Evolutionary conservation across 2,113 vertebrate genomes (phyloP), one percentile per base, ranked within the genome.

Genomic region (Dolichallabes microphthalmus): DNA sequence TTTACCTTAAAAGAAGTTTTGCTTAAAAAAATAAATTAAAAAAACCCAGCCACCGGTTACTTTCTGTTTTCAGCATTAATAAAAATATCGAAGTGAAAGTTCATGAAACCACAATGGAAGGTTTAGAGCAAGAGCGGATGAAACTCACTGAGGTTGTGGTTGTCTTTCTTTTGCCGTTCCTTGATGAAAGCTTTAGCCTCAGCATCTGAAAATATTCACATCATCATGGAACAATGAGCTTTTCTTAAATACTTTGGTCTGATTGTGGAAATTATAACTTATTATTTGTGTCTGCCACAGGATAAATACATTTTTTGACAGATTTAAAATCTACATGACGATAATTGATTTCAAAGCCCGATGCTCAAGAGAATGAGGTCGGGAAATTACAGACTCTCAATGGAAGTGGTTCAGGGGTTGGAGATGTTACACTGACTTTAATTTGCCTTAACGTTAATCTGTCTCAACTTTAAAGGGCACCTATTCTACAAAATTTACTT

Each of bases 91-190:
- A 35, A 64, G n/a, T 19, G 27, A 77, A 78, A 27, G 45, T 69
- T 55, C 4, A 3, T 45, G 45, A 45, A 57, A 80, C 3, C 14
- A 69, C 68, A 30, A 12, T 14, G 19, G 20, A 60, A 83, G 52
- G 32, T 9, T n/a, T 30, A 6, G 35, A 55, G 61, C 52, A 2
- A 32, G 63, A 25, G 15, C 22, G n/a, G 64, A 52, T 25, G 20
- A 32, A 32, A 94, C 96, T 96, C 92, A 97, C 96, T 97, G 17
- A 96, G 93, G 90, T 98, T 97, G 91, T 98, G 97, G 90, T 96
- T 97, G 93, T 98, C 96, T 86, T 97, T 98, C 91, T 98, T 98
- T 91, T 97, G 96, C 9, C 97, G 90, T 57, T 97, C 97, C 90
- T 97, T 97, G 60, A 96, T 91, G 60, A 98, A 81, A 15, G 95